A percentile compares a stretch with the other conserved stretches of the same genome.
Evolutionary conservation across 2,888 invertebrate genomes (phyloP).

Genomic region (Hirtodrosophila cameraria): DNA sequence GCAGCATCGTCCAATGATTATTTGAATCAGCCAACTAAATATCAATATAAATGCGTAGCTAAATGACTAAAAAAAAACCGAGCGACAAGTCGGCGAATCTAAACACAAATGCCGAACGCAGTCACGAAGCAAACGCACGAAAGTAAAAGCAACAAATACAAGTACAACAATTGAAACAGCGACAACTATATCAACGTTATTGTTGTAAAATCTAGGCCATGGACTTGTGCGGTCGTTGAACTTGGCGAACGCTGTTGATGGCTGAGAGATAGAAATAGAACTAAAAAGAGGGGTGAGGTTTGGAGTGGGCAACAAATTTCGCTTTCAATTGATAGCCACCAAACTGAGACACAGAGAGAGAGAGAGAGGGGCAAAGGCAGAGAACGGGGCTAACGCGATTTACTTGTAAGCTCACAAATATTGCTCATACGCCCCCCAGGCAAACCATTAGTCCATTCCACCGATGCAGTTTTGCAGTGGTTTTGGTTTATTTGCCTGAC

Average conservation of each 20-base stretch:
- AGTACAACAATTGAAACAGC: slow-evolving; percentile 9
- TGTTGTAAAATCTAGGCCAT: slow-evolving; percentile 83
- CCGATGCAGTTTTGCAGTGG: not conserved
- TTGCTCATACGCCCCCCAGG: slow-evolving; percentile 32
- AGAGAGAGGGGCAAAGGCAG: not conserved
- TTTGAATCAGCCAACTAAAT: slow-evolving; percentile 18
- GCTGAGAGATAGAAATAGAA: slow-evolving; percentile 21
- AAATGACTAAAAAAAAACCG: slow-evolving; percentile 17
- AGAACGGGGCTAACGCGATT: not conserved
- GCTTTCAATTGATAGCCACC: slow-evolving; percentile 63
- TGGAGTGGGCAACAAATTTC: slow-evolving; percentile 40
- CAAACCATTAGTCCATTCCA: not conserved
- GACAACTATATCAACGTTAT: slow-evolving; percentile 47
- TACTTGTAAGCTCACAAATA: slow-evolving; percentile 10
- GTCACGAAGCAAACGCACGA: slow-evolving; percentile 47
- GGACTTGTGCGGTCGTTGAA: slow-evolving; percentile 84
- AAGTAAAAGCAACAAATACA: slow-evolving; percentile 70
- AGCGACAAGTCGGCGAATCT: slow-evolving; percentile 45
- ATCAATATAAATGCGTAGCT: slow-evolving; percentile 4
- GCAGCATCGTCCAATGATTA: slow-evolving; percentile 48
- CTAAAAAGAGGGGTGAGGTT: not conserved
- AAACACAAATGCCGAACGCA: slow-evolving; percentile 46
- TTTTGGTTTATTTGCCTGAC: not conserved
- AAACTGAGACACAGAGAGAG: slow-evolving; percentile 2
- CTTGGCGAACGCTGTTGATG: slow-evolving; percentile 65